Evolutionary conservation across 53 echinoderm and acorn worm genomes (phyloP), one percentile per base, ranked within the genome.

Genomic region (Paelopatides confundens): DNA sequence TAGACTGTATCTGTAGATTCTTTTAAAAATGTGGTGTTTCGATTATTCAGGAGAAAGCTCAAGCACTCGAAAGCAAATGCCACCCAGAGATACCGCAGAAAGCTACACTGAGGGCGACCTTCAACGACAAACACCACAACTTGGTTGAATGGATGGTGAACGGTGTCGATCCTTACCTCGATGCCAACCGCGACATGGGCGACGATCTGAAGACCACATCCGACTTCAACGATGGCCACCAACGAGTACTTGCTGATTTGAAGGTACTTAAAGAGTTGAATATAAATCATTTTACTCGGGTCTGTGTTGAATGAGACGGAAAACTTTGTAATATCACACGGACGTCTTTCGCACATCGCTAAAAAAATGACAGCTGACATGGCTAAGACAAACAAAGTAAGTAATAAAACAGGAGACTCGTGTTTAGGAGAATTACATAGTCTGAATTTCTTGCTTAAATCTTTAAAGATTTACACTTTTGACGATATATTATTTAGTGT

Each of bases 171-270:
- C 90, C 95, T 4, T 97, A 92, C 92, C 81, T 97, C 29, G 77
- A 88, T 29, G 78, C 98, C 46, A 90, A 94, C 82, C 93, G 88
- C 26, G 95, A 97, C 74, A 93, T 95, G 90, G 95, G 98, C 43
- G 95, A 95, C 31, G 94, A 97, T 62, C 90, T 97, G 48, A 90
- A 95, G 86, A 97, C 92, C 49, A 92, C 93, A 2, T 95, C 90
- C 86, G 98, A 97, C 89, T 97, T 97, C 89, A 90, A 92, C 50
- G 95, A 97, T 28, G 98, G 93, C 37, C 98, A 97, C 86, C 92
- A 95, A 86, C 88, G 82, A 47, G 92, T 97, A 21, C 91, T 92
- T 50, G 86, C 85, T 66, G 98, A 97, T 31, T 86, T 97, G 47
- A 86, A 90, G 94, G 98, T 97, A 89, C 54, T 18, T 5, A 6